Conservation (phyloP, 2,113 vertebrate genomes). For the Pitta sordida region DNA sequence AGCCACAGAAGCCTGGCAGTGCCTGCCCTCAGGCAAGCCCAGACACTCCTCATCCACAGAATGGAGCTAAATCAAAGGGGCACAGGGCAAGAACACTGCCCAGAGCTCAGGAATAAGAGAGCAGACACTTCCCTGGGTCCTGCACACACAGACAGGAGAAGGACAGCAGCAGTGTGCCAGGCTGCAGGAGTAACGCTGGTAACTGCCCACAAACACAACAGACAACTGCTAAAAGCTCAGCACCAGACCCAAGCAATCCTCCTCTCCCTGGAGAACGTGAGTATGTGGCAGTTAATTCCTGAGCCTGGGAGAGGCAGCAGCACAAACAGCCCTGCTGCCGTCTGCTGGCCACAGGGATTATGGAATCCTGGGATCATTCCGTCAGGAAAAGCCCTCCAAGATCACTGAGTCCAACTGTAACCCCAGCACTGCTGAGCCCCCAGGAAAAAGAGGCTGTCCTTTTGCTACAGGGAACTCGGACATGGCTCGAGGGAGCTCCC, state of each 20-base stretch:
- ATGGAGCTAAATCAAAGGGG: background rate
- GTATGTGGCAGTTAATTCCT: background rate
- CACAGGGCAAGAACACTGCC: background rate
- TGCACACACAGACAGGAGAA: background rate
- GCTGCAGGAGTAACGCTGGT: background rate
- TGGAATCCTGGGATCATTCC: rapidly evolving
- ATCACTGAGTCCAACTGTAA: rapidly evolving
- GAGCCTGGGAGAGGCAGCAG: background rate
- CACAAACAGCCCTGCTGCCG: background rate
- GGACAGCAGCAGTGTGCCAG: background rate
- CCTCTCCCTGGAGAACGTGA: background rate
- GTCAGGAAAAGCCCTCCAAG: background rate
- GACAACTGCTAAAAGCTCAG: background rate
- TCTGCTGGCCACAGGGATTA: background rate
- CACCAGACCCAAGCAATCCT: background rate
- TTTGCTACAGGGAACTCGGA: background rate
- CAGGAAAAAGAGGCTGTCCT: background rate
- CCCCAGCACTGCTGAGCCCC: background rate
- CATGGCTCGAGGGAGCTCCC: background rate
- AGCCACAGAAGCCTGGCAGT: background rate
- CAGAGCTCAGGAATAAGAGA: background rate
- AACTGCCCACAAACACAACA: background rate
- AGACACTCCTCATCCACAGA: background rate
- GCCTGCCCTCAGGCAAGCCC: background rate
- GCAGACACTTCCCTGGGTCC: background rate